A percentile compares a stretch with the other conserved stretches of the same genome.
Evolutionary conservation across 2,113 vertebrate species (phyloP).

Genomic region (Clupea harengus): DNA sequence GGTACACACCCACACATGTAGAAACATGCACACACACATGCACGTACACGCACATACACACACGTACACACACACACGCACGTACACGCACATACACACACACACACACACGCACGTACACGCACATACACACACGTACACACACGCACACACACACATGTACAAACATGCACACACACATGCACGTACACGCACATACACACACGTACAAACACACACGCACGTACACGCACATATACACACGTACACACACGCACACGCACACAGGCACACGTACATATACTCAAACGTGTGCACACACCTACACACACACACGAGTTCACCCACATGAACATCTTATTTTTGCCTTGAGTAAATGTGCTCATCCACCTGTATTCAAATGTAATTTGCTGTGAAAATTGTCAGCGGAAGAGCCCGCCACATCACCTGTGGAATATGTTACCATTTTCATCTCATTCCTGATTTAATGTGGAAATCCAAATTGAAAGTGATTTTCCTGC

Average conservation of each 20-base stretch:
- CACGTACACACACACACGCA: background rate
- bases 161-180: background rate
- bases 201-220: background rate
- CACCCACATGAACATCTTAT: background rate
- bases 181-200: background rate
- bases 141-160: background rate
- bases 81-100: background rate
- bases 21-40: background rate
- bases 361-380: background rate
- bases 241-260: no score
- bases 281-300: no score
- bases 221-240: no score
- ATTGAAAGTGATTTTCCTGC: no score
- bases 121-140: background rate
- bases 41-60: background rate
- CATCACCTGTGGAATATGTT: no score
- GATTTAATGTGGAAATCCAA: no score
- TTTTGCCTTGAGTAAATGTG: background rate
- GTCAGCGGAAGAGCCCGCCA: no score
- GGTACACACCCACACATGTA: slow-evolving; percentile 47
- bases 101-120: background rate
- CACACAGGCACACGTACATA: background rate
- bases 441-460: no score
- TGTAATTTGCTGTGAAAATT: no score
- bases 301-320: background rate